Evolutionary conservation across 2,113 vertebrate genomes (phyloP).

Genomic region (Emydura subglobosa): DNA sequence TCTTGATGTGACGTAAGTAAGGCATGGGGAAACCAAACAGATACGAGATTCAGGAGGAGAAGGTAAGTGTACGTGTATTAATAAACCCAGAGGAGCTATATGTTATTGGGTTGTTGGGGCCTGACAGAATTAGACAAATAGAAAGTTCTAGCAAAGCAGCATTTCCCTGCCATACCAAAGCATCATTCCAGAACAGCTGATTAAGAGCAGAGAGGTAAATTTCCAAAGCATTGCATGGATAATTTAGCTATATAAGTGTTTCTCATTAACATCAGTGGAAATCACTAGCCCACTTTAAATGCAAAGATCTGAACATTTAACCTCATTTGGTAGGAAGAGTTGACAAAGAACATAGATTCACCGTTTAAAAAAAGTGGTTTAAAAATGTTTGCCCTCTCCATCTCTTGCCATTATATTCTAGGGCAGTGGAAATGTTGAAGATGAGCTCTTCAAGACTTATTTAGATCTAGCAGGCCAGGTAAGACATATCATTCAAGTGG

Average conservation of each 20-base stretch:
- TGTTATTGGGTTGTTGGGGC: accelerated
- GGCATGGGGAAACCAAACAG: not conserved
- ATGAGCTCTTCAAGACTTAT: not conserved
- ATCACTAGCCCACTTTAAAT: not conserved
- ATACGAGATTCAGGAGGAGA: not conserved
- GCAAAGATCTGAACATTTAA: not conserved
- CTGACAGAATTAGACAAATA: not conserved
- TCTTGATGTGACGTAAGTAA: not conserved
- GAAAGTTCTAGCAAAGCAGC: not conserved
- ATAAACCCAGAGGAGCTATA: not conserved
- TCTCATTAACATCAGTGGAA: not conserved
- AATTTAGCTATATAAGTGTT: not conserved
- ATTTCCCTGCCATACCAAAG: not conserved
- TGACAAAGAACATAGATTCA: not conserved
- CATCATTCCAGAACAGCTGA: not conserved
- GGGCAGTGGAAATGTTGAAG: not conserved
- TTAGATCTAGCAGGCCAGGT: not conserved
- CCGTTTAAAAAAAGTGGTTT: not conserved
- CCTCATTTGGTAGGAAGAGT: not conserved
- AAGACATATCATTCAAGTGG: not conserved
- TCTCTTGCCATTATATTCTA: not conserved
- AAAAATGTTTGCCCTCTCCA: not conserved
- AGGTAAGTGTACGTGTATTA: not conserved
- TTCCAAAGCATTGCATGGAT: not conserved
- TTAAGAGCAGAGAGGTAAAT: not conserved